Conservation (phyloP, 2,888 invertebrate species). For the Drosophila melanosoma region DNA sequence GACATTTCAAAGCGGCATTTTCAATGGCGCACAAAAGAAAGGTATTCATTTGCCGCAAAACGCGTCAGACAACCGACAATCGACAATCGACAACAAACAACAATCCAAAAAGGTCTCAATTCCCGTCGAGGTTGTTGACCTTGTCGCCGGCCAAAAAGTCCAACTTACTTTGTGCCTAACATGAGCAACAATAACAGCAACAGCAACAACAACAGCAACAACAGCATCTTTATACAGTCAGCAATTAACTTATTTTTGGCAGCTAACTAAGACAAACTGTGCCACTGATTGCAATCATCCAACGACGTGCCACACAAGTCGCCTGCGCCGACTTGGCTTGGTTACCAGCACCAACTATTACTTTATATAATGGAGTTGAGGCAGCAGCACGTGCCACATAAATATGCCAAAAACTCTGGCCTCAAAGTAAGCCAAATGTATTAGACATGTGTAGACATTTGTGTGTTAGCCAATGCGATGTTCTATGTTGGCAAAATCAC, state of each 20-base stretch:
- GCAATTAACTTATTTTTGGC: constrained; percentile 76
- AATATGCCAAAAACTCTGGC: constrained; percentile 12
- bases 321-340: constrained; percentile 12
- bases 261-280: constrained; percentile 73
- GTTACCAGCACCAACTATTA: constrained; percentile 8
- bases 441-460: constrained; percentile 6
- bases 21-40: constrained; percentile 70
- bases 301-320: constrained; percentile 65
- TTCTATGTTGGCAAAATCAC: constrained; percentile 43
- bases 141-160: constrained; percentile 51
- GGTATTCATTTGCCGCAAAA: constrained; percentile 44
- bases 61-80: constrained; percentile 1
- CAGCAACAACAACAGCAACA: constrained; percentile 3
- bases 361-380: constrained; percentile 26
- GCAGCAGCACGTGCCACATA: constrained; percentile 43
- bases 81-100: constrained; percentile 16
- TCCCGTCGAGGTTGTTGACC: constrained; percentile 65
- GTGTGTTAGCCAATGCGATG: constrained; percentile 29
- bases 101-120: constrained; percentile 62
- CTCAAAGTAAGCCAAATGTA: constrained; percentile 23
- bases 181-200: background rate
- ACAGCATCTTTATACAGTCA: constrained; percentile 26
- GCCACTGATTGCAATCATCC: constrained; percentile 70
- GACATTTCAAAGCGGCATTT: constrained; percentile 68
- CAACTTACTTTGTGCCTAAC: constrained; percentile 25